Evolutionary conservation across 2,888 invertebrate genomes (phyloP).

Genomic region (Leucophora obtusa): DNA sequence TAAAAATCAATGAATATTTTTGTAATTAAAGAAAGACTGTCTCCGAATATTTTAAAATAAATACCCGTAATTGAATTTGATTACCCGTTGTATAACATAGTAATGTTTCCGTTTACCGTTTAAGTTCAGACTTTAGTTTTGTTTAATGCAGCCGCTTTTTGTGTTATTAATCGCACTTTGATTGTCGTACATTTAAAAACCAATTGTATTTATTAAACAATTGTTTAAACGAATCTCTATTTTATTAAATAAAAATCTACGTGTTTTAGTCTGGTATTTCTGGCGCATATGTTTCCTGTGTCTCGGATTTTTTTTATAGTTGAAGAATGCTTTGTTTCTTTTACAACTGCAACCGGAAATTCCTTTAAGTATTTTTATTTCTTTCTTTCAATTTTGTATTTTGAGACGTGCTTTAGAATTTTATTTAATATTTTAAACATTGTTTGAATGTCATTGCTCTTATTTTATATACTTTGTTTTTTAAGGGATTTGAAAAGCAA

Average conservation of each 20-base stretch:
- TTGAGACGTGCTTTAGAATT: conserved; percentile 59
- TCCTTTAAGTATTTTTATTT: conserved; percentile 61
- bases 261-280: conserved; percentile 59
- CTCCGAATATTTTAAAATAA: conserved; percentile 25
- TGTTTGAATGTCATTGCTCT: conserved; percentile 60
- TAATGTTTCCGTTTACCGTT: conserved; percentile 40
- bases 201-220: conserved; percentile 61
- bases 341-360: conserved; percentile 65
- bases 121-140: neutral
- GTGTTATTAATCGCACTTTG: conserved; percentile 64
- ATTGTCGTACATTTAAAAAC: conserved; percentile 64
- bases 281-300: conserved; percentile 67
- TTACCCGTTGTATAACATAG: conserved; percentile 15
- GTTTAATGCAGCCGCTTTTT: conserved; percentile 56
- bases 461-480: conserved; percentile 33
- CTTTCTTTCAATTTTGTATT: conserved; percentile 36
- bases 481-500: conserved; percentile 19
- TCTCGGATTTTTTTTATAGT: conserved; percentile 24
- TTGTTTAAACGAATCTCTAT: conserved; percentile 34
- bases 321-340: conserved; percentile 5
- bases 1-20: conserved; percentile 37
- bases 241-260: conserved; percentile 39
- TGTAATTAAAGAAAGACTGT: conserved; percentile 40
- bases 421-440: conserved; percentile 34
- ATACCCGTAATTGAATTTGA: neutral